These are phyloP conservation scores for Buceros bicornis DNA, from an alignment of 2,797 vertebrate genomes.

Conservation along the genomic window DNA sequence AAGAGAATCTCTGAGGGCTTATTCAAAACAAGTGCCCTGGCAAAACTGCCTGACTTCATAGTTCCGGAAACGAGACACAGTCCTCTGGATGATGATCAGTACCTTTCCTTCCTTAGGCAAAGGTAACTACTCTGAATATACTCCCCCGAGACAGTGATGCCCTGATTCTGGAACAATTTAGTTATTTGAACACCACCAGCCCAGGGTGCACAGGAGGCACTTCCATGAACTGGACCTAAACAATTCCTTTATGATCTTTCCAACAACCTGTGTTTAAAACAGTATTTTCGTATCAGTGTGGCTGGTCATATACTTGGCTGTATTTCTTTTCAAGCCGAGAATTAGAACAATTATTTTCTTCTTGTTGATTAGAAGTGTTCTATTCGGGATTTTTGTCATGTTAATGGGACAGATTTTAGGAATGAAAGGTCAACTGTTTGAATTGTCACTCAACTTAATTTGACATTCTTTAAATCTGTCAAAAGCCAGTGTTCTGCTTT, in stretches of 20 bases:
- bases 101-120: background rate
- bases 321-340: background rate
- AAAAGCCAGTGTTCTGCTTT: background rate
- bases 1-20: background rate
- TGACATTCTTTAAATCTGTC: background rate
- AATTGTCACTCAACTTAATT: conserved; percentile 12
- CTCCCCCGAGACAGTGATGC: background rate
- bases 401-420: background rate
- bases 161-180: background rate
- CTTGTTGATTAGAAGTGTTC: background rate
- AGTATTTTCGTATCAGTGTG: background rate
- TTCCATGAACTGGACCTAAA: background rate
- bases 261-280: background rate
- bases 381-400: background rate
- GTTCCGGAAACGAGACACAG: background rate
- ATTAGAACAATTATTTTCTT: background rate
- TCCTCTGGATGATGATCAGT: background rate
- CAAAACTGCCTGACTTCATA: background rate
- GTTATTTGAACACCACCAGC: background rate
- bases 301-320: background rate
- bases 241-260: background rate
- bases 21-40: background rate
- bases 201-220: background rate
- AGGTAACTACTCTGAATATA: background rate
- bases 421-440: conserved; percentile 21